Percentiles rank a stretch among this genome's conserved stretches.
Conservation (phyloP, 2,797 vertebrate species). For the Threskiornis aethiopicus region DNA sequence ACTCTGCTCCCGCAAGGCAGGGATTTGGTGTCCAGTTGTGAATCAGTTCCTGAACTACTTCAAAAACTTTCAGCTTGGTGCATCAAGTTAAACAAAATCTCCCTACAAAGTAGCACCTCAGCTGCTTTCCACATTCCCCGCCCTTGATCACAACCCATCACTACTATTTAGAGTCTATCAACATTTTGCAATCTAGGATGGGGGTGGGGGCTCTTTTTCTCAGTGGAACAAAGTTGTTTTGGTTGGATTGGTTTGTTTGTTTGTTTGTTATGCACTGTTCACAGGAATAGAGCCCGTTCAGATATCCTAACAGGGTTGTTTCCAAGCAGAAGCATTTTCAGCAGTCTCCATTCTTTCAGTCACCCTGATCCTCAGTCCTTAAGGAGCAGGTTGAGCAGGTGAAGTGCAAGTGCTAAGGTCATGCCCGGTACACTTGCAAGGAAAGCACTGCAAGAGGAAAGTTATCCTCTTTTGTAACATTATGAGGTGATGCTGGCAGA, state of each 20-base stretch:
- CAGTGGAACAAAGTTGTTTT: background rate
- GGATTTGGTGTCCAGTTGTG: background rate
- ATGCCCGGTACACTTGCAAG: rapidly evolving
- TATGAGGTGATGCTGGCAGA: rapidly evolving
- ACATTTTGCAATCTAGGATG: background rate
- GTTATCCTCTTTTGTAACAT: background rate
- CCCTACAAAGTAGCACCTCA: background rate
- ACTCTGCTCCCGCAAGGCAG: background rate
- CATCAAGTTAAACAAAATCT: background rate
- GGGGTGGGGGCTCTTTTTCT: rapidly evolving
- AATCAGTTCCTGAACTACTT: background rate
- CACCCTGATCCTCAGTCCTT: background rate
- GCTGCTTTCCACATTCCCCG: background rate
- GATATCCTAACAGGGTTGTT: background rate
- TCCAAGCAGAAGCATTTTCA: background rate
- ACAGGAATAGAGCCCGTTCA: background rate
- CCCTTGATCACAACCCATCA: background rate
- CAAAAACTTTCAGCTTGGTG: background rate
- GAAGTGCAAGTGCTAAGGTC: background rate
- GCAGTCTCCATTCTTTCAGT: background rate
- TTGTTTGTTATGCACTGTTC: background rate
- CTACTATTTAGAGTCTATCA: background rate
- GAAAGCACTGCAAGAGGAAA: background rate
- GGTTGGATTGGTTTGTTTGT: background rate
- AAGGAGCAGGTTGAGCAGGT: background rate